Base-by-base conservation (phyloP, 37 sponge, comb jelly and placozoan species). In the Haliclona indistincta region DNA sequence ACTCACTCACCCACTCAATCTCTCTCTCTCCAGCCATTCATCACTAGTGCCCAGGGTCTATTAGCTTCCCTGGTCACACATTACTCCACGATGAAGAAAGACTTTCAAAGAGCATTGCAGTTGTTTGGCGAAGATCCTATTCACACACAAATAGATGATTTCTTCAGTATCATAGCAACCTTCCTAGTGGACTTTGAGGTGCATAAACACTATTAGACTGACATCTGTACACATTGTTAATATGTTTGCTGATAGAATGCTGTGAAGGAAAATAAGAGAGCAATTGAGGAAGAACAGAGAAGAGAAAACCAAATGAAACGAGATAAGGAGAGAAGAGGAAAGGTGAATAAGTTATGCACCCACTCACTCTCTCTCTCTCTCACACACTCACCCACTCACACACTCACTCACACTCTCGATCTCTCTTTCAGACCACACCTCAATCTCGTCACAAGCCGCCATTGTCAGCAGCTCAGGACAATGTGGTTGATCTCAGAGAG, bases 61-160 rank as follows among this genome's bases (percentile, higher is more conserved):
- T 55, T 85, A 63, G 20, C 52, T 38, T 25, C 33, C 6, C 64
- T 93, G 34, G 22, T 81, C 34, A 66, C 49, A 29, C 77, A 85
- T 6, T 76, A 93, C 43, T 8, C 66, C 1, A 52, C 37, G 39
- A 88, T 84, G 76, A 84, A 74, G 62, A 25, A 44, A 39, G 94
- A 93, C 42, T 93, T 65, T 38, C 29, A 36, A 15, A 44, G 64
- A 43, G 86, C 53, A 1, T 75, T 69, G 3, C 63, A 56, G 54
- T 93, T 79, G 66, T 93, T 81, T 73, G 89, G 94, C 0, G 94
- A 93, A 56, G 89, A 93, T 42, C 86, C 86, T 13, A 2, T 53
- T 3, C 85, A 64, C 25, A 78, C 60, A 54, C 56, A 90, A 37
- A 56, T 84, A 38, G 94, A 93, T 74, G 94, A 93, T 54, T 93